Base-by-base conservation (phyloP, 2,888 invertebrate genomes). In the Melanchra persicariae region DNA sequence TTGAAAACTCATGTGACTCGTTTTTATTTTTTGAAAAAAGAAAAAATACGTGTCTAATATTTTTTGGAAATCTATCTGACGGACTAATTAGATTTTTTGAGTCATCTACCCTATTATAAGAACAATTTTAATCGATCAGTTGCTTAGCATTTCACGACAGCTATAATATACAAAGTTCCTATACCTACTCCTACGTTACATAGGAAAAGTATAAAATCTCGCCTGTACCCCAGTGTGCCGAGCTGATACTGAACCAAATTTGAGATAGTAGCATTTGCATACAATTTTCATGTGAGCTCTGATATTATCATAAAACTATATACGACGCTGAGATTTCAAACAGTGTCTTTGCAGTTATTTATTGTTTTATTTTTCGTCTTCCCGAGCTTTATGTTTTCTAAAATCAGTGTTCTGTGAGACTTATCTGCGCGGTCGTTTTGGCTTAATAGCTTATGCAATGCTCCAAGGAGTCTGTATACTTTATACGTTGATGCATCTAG, bases 231-330 rank as follows among this genome's bases (percentile, higher is more conserved):
- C 37, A 24, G 54, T 63, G 22, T 40, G 30, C 57, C 15, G n/a
- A 58, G 43, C 66, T 64, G 61, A 73, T 60, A 76, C 74, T 55
- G 62, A 76, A 76, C 55, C 40, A 70, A 77, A 77, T 72, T 81
- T 57, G 34, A 65, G 67, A 70, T 68, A 68, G 34, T 58, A 76
- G 60, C 58, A 85, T 85, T 83, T 85, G 74, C 84, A 85, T 85
- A 76, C 70, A 67, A 79, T 79, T 83, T 85, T 74, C 71, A 63
- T 70, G 43, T 30, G 30, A 65, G 61, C 45, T 22, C 47, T 60
- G 63, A 63, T 74, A 71, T 71, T 63, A 65, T 47, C 72, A 59
- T 74, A 70, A 73, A 79, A 77, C 66, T 76, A 68, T 69, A 70
- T 37, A 49, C 62, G 22, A 60, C 54, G 49, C 57, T 22, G 66